phyloP scores from a whole-genome alignment of 1,140 invertebrate genomes.

The Tachypleus tridentatus region DNA sequence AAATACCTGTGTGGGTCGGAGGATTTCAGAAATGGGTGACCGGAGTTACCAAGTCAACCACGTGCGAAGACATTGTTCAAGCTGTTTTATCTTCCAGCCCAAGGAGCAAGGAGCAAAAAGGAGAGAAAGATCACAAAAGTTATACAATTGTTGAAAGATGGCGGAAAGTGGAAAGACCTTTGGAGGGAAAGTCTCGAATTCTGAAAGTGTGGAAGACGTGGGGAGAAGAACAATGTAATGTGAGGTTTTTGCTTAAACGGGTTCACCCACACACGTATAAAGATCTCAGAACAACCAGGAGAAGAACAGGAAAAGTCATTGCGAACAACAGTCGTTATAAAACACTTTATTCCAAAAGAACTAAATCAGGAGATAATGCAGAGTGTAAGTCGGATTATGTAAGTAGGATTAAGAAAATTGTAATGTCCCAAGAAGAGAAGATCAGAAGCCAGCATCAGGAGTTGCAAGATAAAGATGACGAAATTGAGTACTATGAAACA shows the following conservation, averaged over 20 bases:
- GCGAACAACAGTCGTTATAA: too few relatives aligned
- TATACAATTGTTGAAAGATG: constrained; percentile 47
- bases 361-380: too few relatives aligned
- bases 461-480: constrained; percentile 56
- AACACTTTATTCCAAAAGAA: too few relatives aligned
- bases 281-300: too few relatives aligned
- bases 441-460: constrained; percentile 53
- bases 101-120: constrained; percentile 22
- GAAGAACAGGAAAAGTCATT: too few relatives aligned
- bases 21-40: constrained; percentile 64
- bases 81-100: constrained; percentile 42
- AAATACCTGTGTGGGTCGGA: constrained; percentile 62
- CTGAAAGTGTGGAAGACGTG: constrained; percentile 59
- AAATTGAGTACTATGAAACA: constrained; percentile 61
- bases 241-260: constrained; percentile 36
- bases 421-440: constrained; percentile 66
- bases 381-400: too few relatives aligned
- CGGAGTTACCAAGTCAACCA: constrained; percentile 57
- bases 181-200: constrained; percentile 52
- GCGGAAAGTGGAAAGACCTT: constrained; percentile 50
- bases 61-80: constrained; percentile 59
- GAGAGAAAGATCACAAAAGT: constrained; percentile 27
- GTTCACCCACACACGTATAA: too few relatives aligned
- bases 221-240: constrained; percentile 56
- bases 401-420: constrained; percentile 48